Base-by-base conservation (phyloP, 1,140 invertebrate genomes). In the Rhagoletis pomonella region DNA sequence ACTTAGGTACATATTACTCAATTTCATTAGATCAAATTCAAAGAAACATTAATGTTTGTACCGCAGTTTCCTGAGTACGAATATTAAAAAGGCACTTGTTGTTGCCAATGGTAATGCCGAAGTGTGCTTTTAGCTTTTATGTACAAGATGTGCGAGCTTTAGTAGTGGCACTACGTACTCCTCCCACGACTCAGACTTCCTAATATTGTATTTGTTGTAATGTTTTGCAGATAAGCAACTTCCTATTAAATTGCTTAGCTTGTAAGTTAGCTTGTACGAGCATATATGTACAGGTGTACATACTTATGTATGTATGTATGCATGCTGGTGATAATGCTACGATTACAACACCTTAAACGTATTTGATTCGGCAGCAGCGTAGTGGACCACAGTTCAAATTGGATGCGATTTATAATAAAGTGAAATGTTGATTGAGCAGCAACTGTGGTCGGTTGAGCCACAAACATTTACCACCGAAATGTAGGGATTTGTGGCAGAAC, bases 371-470 rank as follows among this genome's bases (percentile, higher is more conserved):
- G 10, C 50, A 55, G 10, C 50, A 55, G 5, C 50, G 50, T 10
- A 55, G 10, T n/a, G 67, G 29, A 12, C 1, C 67, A 17, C 67
- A 47, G 42, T 73, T 73, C 67, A 47, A 73, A 73, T 73, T 73
- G 67, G 14, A 44, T 73, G 39, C 67, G 39, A 73, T 47, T 73
- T 73, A 73, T 73, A 73, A 47, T 73, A 47, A 73, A 73, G 14
- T 4, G 39, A 42, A 47, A 44, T 4, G 39, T 39, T 73, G 42
- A 73, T 73, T 73, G 67, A 73, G 67, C 42, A 73, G 65, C 65
- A 39, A 12, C 67, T 14, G 67, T 73, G 12, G 67, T 42, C 4
- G 67, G 17, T 44, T 39, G 39, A 47, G 42, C 67, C 67, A 42
- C 67, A 73, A 47, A 39, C 44, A 47, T 73, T 73, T 73, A 73